phyloP scores from a whole-genome alignment of 2,113 vertebrate species.

The Charina bottae region DNA sequence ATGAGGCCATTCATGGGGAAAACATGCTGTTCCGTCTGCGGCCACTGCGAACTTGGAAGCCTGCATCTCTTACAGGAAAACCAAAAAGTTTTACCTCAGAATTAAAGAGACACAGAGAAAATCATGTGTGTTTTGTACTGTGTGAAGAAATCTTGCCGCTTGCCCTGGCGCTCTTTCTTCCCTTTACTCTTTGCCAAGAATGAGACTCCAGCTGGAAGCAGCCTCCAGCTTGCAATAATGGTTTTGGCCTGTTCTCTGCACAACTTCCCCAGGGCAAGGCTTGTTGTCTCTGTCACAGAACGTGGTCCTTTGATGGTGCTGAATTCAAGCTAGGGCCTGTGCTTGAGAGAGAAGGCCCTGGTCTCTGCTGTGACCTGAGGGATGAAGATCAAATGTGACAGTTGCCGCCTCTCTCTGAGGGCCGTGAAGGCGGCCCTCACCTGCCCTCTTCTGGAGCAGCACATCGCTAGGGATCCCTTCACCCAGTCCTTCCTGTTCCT shows the following conservation, averaged over 20 bases:
- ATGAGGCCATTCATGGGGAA: constrained; percentile 10
- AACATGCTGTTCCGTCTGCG: constrained; percentile 19
- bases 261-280: too few relatives aligned
- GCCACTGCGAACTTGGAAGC: background rate
- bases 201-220: background rate
- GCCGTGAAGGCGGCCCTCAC: background rate
- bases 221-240: background rate
- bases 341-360: background rate
- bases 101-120: constrained; percentile 48
- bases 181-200: background rate
- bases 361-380: background rate
- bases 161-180: background rate
- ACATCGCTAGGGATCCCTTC: too few relatives aligned
- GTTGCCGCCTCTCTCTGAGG: background rate
- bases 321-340: background rate
- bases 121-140: background rate
- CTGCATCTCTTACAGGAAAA: constrained; percentile 22
- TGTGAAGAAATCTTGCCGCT: background rate
- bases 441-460: background rate
- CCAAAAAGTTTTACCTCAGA: constrained; percentile 60
- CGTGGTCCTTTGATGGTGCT: background rate
- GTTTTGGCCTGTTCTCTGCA: background rate
- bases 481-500: background rate
- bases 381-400: background rate
- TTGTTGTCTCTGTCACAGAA: background rate